Percentiles rank a stretch among this genome's conserved stretches.
Evolutionary conservation across 2,113 vertebrate genomes (phyloP).

Genomic region (Shinisaurus crocodilurus): DNA sequence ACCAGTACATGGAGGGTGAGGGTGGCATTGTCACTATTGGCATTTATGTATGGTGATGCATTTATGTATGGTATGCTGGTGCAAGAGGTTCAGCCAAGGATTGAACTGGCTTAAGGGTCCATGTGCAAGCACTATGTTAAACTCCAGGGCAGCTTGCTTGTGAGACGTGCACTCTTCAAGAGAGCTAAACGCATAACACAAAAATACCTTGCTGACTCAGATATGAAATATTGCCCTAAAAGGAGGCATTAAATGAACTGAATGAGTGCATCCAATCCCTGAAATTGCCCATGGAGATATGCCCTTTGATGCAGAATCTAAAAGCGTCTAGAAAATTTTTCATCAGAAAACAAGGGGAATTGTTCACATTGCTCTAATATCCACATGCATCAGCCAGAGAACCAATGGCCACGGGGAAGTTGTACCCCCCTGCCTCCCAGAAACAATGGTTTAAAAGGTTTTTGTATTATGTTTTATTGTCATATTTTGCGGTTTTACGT

Average conservation of each 20-base stretch:
- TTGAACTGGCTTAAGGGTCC: not conserved
- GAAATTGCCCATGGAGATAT: not conserved
- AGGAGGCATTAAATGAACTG: not conserved
- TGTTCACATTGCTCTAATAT: not conserved
- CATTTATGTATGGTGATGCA: not conserved
- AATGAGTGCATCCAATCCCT: not conserved
- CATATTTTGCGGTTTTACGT: no score
- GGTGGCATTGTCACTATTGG: not conserved
- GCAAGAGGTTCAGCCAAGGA: not conserved
- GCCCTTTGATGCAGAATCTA: not conserved
- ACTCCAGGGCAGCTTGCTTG: not conserved
- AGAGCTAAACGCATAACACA: not conserved
- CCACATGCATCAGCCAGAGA: not conserved
- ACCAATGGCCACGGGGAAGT: not conserved
- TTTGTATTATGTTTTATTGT: no score
- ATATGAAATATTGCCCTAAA: not conserved
- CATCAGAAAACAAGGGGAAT: not conserved
- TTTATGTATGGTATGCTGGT: no score
- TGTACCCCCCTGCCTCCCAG: not conserved
- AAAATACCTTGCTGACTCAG: not conserved
- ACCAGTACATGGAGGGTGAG: not conserved
- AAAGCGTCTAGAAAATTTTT: not conserved
- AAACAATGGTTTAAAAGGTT: no score
- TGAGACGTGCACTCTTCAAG: not conserved
- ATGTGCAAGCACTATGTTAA: not conserved